Evolutionary conservation across 2,888 invertebrate genomes (phyloP).

Genomic region (Ennomos erosarius): DNA sequence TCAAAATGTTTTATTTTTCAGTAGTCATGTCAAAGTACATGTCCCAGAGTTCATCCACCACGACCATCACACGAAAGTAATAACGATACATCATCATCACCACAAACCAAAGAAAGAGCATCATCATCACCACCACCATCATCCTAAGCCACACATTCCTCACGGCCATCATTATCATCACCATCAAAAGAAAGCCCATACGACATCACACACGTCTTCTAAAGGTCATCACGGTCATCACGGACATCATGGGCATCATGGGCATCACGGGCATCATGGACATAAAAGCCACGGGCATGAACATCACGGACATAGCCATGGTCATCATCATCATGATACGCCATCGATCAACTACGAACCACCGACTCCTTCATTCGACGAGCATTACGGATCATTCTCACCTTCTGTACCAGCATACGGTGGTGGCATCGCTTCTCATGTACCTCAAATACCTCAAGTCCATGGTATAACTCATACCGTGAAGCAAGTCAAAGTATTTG

Average conservation of each 20-base stretch:
- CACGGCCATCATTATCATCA: conserved; percentile 66
- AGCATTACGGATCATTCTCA: conserved; percentile 59
- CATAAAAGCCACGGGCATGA: conserved; percentile 45
- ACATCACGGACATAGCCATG: conserved; percentile 53
- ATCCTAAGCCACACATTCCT: conserved; percentile 59
- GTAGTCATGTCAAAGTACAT: conserved; percentile 84
- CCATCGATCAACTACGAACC: conserved; percentile 55
- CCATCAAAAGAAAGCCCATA: conserved; percentile 70
- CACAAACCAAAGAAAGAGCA: conserved; percentile 79
- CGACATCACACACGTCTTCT: conserved; percentile 58
- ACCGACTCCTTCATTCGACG: conserved; percentile 59
- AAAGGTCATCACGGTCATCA: conserved; percentile 56
- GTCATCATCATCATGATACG: conserved; percentile 63
- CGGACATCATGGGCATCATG: conserved; percentile 46
- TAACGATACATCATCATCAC: conserved; percentile 84
- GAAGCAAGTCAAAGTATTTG: conserved; percentile 76
- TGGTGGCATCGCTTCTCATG: conserved; percentile 39
- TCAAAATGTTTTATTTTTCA: conserved; percentile 57
- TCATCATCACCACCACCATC: conserved; percentile 69
- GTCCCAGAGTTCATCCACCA: conserved; percentile 86
- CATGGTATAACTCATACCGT: conserved; percentile 68
- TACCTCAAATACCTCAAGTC: conserved; percentile 52
- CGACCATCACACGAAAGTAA: conserved; percentile 85
- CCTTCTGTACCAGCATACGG: conserved; percentile 59
- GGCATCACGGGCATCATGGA: conserved; percentile 46